Evolutionary conservation across 2,113 vertebrate genomes (phyloP), one percentile per base, ranked within the genome.

Genomic region (Xiphophorus hellerii): DNA sequence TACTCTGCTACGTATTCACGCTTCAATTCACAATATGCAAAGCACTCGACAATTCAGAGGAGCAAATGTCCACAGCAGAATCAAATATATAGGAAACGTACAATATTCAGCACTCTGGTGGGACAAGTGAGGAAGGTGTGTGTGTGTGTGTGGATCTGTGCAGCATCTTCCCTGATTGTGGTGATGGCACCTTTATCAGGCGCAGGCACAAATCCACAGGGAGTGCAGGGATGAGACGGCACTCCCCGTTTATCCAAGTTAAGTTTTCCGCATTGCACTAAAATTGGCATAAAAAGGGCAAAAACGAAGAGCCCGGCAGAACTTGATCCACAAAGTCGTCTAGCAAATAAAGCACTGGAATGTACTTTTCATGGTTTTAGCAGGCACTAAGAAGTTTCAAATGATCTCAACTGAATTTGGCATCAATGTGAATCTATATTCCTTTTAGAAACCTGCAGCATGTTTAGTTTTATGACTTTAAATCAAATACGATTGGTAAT

Each of bases 181-280:
- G 83, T 65, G 69, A 69, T 74, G 62, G 17, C 76, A 78, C 61
- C 70, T 66, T 69, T 9, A 62, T 17, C 78, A 81, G 86, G 74
- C 86, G 86, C 86, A 89, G 90, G 89, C 88, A 93, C 89, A 86
- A 64, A 88, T 83, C 83, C 71, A 83, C 81, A 89, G 31, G 83
- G 7, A 81, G 86, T 66, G 83, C 60, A 82, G 78, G 65, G 62
- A 37, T 61, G 61, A 83, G 61, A 70, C 64, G 37, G 71, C 27
- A 27, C 83, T 63, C 62, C 29, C 69, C 29, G 42, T 51, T 83
- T 70, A 10, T 61, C 65, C 64, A 64, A 12, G 25, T 10, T 66
- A 30, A 62, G 13, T 37, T 28, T 31, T 42, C 42, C 20, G 71
- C 42, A 69, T 13, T 28, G 64, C 3, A 30, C 17, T 30, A 48